phyloP scores from a whole-genome alignment of 2,113 vertebrate genomes.

The Dascyllus trimaculatus region DNA sequence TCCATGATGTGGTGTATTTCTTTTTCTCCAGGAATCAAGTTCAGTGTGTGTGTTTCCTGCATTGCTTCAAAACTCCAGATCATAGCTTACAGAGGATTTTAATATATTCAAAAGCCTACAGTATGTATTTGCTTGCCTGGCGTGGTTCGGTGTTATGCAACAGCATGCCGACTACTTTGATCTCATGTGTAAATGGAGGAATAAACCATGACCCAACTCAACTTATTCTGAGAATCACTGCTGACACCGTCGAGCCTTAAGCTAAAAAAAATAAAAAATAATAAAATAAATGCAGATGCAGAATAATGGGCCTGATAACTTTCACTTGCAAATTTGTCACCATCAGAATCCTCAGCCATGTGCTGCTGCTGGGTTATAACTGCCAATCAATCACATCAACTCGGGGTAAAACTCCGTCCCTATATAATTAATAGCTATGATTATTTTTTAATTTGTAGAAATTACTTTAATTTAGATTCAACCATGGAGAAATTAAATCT shows the following conservation, averaged over 20 bases:
- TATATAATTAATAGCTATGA: constrained; percentile 1
- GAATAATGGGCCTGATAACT: background rate
- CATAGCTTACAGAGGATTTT: constrained; percentile 11
- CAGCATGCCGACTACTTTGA: constrained; percentile 24
- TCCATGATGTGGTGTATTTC: background rate
- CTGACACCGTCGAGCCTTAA: background rate
- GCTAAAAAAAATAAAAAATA: background rate
- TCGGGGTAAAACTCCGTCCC: background rate
- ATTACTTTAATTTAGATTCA: background rate
- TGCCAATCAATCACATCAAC: background rate
- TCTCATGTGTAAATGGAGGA: constrained; percentile 25
- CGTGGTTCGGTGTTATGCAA: constrained; percentile 6
- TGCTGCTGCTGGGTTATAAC: no score
- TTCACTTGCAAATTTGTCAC: constrained; percentile 13
- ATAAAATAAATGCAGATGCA: background rate
- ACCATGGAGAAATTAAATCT: constrained; percentile 22
- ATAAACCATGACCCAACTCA: constrained; percentile 21
- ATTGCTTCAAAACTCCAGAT: background rate
- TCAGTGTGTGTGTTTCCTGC: background rate
- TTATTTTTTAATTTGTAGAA: constrained; percentile 5
- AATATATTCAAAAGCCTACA: constrained; percentile 15
- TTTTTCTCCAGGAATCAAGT: background rate
- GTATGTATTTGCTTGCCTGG: background rate
- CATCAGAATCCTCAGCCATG: background rate
- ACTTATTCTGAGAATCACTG: constrained; percentile 10